phyloP scores from a whole-genome alignment of 92 coral and sea anemone species.

The Chrysogorgia sp. region DNA sequence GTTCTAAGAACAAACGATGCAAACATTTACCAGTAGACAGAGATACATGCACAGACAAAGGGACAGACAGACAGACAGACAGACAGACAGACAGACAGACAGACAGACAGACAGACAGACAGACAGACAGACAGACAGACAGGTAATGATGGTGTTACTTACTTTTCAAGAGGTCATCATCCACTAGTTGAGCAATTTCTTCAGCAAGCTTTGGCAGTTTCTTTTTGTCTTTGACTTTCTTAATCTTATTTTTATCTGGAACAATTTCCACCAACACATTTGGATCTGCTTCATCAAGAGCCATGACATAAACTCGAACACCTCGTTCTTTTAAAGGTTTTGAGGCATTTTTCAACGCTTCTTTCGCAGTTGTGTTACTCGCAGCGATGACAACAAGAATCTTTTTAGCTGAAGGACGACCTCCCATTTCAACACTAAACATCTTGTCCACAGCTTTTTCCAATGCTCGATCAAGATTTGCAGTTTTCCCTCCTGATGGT shows the following conservation, averaged over 20 bases:
- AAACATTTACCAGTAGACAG: no score
- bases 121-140: background rate
- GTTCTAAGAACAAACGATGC: slow-evolving; percentile 36
- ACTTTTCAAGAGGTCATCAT: slow-evolving; percentile 27
- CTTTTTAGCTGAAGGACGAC: slow-evolving; percentile 47
- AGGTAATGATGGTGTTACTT: background rate
- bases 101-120: background rate
- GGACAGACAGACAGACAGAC: background rate
- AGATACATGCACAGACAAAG: no score
- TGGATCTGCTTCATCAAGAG: slow-evolving; percentile 40
- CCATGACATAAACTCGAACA: slow-evolving; percentile 37
- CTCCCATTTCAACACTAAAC: slow-evolving; percentile 12
- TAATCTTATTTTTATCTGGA: slow-evolving; percentile 28
- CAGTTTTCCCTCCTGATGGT: slow-evolving; percentile 49
- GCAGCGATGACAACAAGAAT: slow-evolving; percentile 72
- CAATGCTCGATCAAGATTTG: slow-evolving; percentile 54
- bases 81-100: background rate
- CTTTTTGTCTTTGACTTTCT: slow-evolving; percentile 35
- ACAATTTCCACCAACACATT: slow-evolving; percentile 11
- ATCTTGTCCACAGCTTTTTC: slow-evolving; percentile 9
- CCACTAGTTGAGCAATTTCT: slow-evolving; percentile 1
- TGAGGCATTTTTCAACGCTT: slow-evolving; percentile 60
- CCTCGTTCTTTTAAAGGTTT: slow-evolving; percentile 63
- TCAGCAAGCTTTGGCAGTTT: slow-evolving; percentile 37
- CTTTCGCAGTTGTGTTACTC: slow-evolving; percentile 55